phyloP scores from a whole-genome alignment of 1,140 invertebrate genomes.

The Archivesica marissinica region DNA sequence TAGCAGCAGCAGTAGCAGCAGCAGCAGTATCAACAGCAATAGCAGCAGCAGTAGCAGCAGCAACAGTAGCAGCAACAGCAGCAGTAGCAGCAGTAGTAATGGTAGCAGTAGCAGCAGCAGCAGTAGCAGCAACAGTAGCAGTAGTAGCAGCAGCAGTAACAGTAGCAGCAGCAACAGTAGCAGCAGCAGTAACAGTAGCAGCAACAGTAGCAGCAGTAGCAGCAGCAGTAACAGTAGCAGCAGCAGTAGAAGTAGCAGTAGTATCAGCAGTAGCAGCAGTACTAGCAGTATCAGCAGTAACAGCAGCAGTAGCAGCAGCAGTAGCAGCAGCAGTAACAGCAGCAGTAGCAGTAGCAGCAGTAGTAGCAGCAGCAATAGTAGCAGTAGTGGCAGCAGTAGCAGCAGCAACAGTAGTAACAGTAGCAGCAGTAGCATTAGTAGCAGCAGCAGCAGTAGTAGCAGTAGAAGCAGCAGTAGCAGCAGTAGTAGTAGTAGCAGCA shows the following conservation, averaged over 20 bases:
- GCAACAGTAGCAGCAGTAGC: constrained; percentile 28
- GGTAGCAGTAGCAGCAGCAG: constrained; percentile 31
- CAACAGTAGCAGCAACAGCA: background rate
- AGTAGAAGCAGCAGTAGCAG: constrained; percentile 24
- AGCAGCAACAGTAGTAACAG: constrained; percentile 31
- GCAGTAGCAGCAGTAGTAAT: constrained; percentile 18
- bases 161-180: constrained; percentile 29
- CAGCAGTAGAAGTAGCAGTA: background rate
- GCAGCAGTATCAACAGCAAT: too few relatives aligned
- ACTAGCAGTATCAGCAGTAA: too few relatives aligned
- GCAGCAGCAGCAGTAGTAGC: background rate
- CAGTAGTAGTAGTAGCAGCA: constrained; percentile 21
- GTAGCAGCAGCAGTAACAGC: background rate
- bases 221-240: constrained; percentile 3
- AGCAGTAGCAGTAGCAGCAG: background rate
- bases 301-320: constrained; percentile 20
- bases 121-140: background rate
- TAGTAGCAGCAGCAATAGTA: constrained; percentile 28
- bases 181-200: constrained; percentile 14
- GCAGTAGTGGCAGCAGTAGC: constrained; percentile 14
- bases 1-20: too few relatives aligned
- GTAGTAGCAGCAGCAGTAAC: constrained; percentile 9
- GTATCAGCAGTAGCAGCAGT: too few relatives aligned
- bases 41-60: constrained; percentile 28
- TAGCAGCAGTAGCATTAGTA: constrained; percentile 33